Percentiles rank a stretch among this genome's conserved stretches.
Conservation (phyloP, 2,888 invertebrate genomes). For the Limenitis camilla region DNA sequence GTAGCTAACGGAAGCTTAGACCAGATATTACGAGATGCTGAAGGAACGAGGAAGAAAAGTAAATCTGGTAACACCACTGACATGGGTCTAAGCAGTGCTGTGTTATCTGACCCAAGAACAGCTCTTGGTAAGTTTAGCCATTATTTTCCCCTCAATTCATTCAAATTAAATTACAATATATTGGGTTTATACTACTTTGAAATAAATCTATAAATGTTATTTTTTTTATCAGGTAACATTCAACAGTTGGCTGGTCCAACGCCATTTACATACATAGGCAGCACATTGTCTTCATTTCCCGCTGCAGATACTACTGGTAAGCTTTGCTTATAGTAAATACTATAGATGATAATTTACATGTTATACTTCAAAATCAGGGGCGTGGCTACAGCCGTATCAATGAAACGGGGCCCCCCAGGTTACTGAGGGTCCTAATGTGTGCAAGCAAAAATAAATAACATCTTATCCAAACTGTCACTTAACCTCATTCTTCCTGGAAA, state of each 20-base stretch:
- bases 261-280: conserved; percentile 59
- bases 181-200: too few relatives aligned
- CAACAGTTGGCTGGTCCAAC: conserved; percentile 64
- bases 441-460: too few relatives aligned
- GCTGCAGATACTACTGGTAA: conserved; percentile 46
- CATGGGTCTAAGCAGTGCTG: conserved; percentile 44
- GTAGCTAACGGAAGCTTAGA: conserved; percentile 54
- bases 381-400: too few relatives aligned
- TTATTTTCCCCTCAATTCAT: not conserved
- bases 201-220: not conserved
- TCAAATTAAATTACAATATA: not conserved
- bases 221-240: conserved; percentile 43
- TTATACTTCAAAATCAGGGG: too few relatives aligned
- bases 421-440: too few relatives aligned
- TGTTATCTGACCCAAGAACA: conserved; percentile 51
- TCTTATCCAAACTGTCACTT: too few relatives aligned
- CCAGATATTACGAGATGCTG: conserved; percentile 56
- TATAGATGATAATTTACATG: too few relatives aligned
- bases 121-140: conserved; percentile 43
- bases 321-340: conserved; percentile 5
- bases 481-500: too few relatives aligned
- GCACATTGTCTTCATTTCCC: conserved; percentile 46
- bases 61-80: conserved; percentile 38
- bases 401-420: too few relatives aligned
- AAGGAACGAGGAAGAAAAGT: conserved; percentile 50